A percentile compares a stretch with the other conserved stretches of the same genome.
These are phyloP conservation scores for Aspidiotus destructor DNA, from an alignment of 2,888 invertebrate species.

Conservation along the genomic window DNA sequence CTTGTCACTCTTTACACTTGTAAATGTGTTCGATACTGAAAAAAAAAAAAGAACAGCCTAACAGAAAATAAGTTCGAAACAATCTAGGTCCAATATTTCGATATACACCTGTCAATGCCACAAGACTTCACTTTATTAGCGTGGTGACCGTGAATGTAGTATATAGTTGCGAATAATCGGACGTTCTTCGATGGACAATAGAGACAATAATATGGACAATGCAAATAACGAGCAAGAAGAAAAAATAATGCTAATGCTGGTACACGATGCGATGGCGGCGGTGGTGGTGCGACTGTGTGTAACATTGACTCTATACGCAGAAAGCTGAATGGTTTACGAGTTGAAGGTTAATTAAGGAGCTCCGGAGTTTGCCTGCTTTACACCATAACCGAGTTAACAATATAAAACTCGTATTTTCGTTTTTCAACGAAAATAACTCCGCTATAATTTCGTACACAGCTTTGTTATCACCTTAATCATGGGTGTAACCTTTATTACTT, in stretches of 20 bases:
- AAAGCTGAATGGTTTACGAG: background rate
- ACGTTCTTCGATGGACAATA: background rate
- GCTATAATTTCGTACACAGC: background rate
- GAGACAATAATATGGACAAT: background rate
- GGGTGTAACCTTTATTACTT: conserved; percentile 2
- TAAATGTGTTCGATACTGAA: too few species aligned
- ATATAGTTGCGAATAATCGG: too few species aligned
- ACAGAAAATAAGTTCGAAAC: too few species aligned
- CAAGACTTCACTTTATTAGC: too few species aligned
- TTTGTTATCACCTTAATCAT: background rate
- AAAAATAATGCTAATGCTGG: background rate
- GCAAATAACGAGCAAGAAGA: background rate
- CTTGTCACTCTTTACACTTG: too few species aligned
- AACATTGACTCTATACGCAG: background rate
- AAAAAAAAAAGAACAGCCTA: too few species aligned
- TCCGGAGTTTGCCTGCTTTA: background rate
- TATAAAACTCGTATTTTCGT: conserved; percentile 1
- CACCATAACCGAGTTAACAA: conserved; percentile 4
- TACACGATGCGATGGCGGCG: too few species aligned
- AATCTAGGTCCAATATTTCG: too few species aligned
- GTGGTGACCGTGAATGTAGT: too few species aligned
- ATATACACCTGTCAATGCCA: too few species aligned
- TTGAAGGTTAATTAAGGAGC: conserved; percentile 2
- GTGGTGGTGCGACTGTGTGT: background rate
- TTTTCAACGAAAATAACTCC: background rate